Conservation (phyloP, 2,888 invertebrate species). For the Dioctria rufipes region DNA sequence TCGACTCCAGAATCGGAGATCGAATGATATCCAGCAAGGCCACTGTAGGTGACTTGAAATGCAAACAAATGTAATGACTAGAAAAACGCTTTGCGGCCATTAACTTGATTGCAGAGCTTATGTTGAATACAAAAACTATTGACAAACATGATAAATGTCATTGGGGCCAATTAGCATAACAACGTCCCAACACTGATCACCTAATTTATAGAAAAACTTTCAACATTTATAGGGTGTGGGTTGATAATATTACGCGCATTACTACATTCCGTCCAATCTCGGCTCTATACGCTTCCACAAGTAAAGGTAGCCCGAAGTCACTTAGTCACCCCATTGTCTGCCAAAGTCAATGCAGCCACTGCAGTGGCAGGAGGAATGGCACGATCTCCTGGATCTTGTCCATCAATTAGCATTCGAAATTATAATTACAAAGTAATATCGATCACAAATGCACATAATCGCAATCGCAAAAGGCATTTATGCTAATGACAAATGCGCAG, state of each 20-base stretch:
- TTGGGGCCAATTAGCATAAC: slow-evolving; percentile 53
- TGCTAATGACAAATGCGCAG: slow-evolving; percentile 43
- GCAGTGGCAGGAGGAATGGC: background rate
- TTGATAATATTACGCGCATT: slow-evolving; percentile 41
- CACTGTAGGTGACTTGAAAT: slow-evolving; percentile 9
- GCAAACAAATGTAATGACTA: background rate
- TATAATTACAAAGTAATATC: slow-evolving; percentile 41
- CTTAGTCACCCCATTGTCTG: slow-evolving; percentile 50
- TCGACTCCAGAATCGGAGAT: background rate
- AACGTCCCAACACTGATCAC: slow-evolving; percentile 54
- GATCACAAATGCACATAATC: slow-evolving; percentile 48
- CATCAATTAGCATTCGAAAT: slow-evolving; percentile 51
- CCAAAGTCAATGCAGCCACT: background rate
- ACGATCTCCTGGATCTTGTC: slow-evolving; percentile 40
- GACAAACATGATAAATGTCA: slow-evolving; percentile 52
- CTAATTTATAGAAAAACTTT: slow-evolving; percentile 50
- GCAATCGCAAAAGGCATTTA: slow-evolving; percentile 28
- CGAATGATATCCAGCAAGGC: slow-evolving; percentile 42
- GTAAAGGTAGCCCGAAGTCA: slow-evolving; percentile 14
- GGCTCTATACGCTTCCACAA: slow-evolving; percentile 5
- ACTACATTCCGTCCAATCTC: background rate
- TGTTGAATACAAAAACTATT: slow-evolving; percentile 20
- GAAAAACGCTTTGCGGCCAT: background rate
- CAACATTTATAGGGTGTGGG: slow-evolving; percentile 38
- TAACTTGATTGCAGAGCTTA: slow-evolving; percentile 2